Evolutionary conservation across 2,888 invertebrate genomes (phyloP), one percentile per base, ranked within the genome.

Genomic region (Eledona agricola): DNA sequence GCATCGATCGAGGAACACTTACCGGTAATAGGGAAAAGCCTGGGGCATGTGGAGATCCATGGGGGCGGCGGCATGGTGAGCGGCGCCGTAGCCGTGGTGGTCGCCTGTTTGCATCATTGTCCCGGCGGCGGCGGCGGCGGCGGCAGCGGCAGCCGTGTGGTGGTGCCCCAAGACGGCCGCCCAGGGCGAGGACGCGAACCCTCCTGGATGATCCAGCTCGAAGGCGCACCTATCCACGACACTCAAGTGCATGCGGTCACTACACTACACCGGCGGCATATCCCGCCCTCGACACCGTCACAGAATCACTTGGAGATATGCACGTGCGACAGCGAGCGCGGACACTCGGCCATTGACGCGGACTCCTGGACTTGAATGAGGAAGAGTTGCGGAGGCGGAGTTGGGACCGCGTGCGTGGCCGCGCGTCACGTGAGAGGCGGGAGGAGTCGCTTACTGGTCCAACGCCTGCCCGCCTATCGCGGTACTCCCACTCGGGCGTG

Each of bases 41-140:
- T 93, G 93, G 37, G 93, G 90, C 76, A 93, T 92, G 78, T 93
- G 93, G 66, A 93, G 83, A 77, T 93, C 93, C 92, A 93, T 93
- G 40, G 93, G 92, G 58, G 78, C 77, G 55, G 74, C 70, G 22
- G 74, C 76, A 58, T 77, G 77, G 74, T 82, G 78, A 74, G 84
- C 80, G 57, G 83, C 81, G 79, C 85, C 84, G 68, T 80, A 85
- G 59, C 72, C 72, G 61, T 75, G 74, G 52, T 75, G 75, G 51
- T 72, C 73, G 54, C 73, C 73, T 70, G 80, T 80, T 66, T 75
- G 77, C 77, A 76, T 76, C 75, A 75, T 77, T 60, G 73, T 74
- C 62, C 70, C 71, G 68, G 73, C 74, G 62, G 73, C 73, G 53
- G 75, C 75, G 51, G 75, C 75, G 38, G 76, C 76, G 13, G 75